Evolutionary conservation across 2,888 invertebrate species (phyloP), one percentile per base, ranked within the genome.

Genomic region (Ophion ellenae): DNA sequence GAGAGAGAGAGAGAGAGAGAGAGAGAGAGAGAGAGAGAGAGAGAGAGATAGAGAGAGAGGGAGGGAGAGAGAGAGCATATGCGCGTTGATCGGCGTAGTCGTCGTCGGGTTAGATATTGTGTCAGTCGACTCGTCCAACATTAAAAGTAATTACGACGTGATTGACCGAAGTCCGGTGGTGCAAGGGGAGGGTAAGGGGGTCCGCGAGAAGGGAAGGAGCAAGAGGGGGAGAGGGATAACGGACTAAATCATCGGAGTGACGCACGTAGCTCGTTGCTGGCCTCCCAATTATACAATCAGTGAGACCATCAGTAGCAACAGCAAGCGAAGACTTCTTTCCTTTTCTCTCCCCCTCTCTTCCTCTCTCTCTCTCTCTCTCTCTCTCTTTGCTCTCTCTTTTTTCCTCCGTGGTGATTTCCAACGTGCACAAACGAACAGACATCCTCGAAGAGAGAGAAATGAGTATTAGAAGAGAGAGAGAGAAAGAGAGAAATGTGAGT

Each of bases 121-220:
- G 93, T 93, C 93, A 93, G 93, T 91, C 92, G 92, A 93, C 92
- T 93, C 92, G 93, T 93, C 91, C 91, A 92, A 92, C 93, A 93
- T 93, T 93, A 93, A 93, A 93, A 93, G 93, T 93, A 93, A 93
- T 93, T 93, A 93, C 93, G 93, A 92, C 93, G 93, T 93, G 93
- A 93, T 93, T 93, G 93, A 93, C 93, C 93, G 92, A 92, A 92
- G 91, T 91, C 91, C 90, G 90, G 88, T 88, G 92, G 89, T 90
- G 90, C 91, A 88, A 90, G 90, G 91, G 90, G 89, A 87, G 90
- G 90, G 89, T 90, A 91, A 88, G 86, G 91, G 78, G 74, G 20
- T 73, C 70, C 71, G 79, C 64, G 74, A 69, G 79, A 67, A 76
- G 40, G 53, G 76, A 47, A 73, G 47, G 70, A 67, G 17, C 36